Evolutionary conservation across 2,888 invertebrate species (phyloP).

Genomic region (Pterostichus niger): DNA sequence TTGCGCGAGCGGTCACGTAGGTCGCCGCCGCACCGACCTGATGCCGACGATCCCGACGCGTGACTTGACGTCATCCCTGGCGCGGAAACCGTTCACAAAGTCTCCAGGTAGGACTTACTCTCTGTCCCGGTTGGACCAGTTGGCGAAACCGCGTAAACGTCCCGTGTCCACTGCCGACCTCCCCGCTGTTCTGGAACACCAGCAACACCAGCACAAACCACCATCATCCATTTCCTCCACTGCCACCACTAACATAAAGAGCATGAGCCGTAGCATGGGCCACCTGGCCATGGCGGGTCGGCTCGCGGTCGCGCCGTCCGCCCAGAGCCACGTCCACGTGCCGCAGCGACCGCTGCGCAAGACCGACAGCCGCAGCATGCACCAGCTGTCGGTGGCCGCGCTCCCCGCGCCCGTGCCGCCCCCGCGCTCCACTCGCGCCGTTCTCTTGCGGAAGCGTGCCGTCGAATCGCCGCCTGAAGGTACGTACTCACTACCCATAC

Average conservation of each 20-base stretch:
- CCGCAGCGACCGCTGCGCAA: constrained; percentile 75
- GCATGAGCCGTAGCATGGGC: constrained; percentile 86
- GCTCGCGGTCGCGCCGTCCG: constrained; percentile 69
- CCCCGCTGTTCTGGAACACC: constrained; percentile 73
- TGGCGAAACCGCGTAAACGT: constrained; percentile 85
- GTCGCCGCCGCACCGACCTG: constrained; percentile 92
- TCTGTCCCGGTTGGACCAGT: constrained; percentile 94
- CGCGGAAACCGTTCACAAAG: constrained; percentile 77
- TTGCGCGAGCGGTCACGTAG: constrained; percentile 86
- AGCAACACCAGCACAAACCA: constrained; percentile 73
- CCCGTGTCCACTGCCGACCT: constrained; percentile 74
- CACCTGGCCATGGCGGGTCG: constrained; percentile 79
- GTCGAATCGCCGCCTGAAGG: constrained; percentile 74
- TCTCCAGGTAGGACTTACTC: constrained; percentile 93
- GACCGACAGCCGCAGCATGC: constrained; percentile 76
- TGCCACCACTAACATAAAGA: constrained; percentile 70
- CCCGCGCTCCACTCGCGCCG: constrained; percentile 76
- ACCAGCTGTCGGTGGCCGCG: constrained; percentile 74
- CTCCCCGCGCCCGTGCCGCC: constrained; percentile 73
- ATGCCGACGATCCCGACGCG: constrained; percentile 92
- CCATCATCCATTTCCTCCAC: constrained; percentile 73
- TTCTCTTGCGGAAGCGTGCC: constrained; percentile 76
- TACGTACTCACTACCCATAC: constrained; percentile 70
- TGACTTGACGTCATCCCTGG: constrained; percentile 80
- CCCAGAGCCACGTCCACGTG: constrained; percentile 74